Base-by-base conservation (phyloP, 35 echinoderm and acorn worm species). In the Apostichopus californicus region DNA sequence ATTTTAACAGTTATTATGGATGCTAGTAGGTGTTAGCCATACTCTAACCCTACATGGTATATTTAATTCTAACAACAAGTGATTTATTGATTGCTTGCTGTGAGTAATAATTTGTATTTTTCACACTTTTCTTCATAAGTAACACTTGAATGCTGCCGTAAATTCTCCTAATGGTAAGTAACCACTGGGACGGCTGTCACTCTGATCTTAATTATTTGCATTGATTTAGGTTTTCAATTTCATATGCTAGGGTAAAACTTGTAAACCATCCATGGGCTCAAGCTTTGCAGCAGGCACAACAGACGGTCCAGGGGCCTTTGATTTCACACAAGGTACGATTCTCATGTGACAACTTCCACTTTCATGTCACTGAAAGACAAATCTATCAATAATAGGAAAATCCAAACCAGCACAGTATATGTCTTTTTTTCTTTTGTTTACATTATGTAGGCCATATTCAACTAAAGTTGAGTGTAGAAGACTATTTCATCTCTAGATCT, bases 261-360 rank as follows among this genome's bases (percentile, higher is more conserved):
- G 97, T 85, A 99, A 99, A 28, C 91, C 97, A n/a, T 83, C 97
- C 8, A 99, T 99, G 97, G 97, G 97, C 5, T 99, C 88, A 90
- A 96, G 95, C 25, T 99, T 99, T 95, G 97, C 95, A 34, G 97
- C 97, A 26, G 97, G 97, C 2, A 99, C 97, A 65, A 99, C 97
- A 56, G 97, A 99, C 92, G 97, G 97, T 17, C 97, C 97, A 17
- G 97, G 97, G 24, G 97, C 95, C 13, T 99, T 99, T 92, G 90
- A 94, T 73, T 99, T 99, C 72, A 95, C 82, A 15, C 95, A 99
- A 95, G 97, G 97, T 96, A 75, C n/a, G 15, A 75, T 75, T 75
- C 71, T 7, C 21, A 75, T 5, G 58, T 61, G 58, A 61, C 12
- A 5, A 61, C 58, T 61, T 61, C 58, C 58, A 61, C 12, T 61